Percentiles rank a stretch among this genome's conserved stretches.
These are phyloP conservation scores for Halocaridina rubra DNA, from an alignment of 2,888 invertebrate species.

Conservation along the genomic window DNA sequence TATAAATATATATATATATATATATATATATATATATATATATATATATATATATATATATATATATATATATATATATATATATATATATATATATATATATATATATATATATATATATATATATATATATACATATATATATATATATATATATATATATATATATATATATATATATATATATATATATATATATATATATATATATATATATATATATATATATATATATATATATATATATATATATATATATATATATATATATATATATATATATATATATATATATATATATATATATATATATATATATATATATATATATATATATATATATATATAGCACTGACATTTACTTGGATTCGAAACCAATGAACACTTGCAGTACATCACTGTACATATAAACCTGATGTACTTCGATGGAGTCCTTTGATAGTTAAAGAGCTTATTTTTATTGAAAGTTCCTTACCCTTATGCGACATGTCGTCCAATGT, in stretches of 20 bases:
- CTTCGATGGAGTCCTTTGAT: too few relatives aligned
- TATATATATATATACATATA: neutral
- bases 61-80: neutral
- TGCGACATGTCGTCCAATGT: conserved; percentile 47
- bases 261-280: neutral
- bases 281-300: neutral
- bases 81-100: neutral
- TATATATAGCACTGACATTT: neutral
- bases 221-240: neutral
- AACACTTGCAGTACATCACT: too few relatives aligned
- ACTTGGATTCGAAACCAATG: too few relatives aligned
- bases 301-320: neutral
- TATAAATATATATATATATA: neutral
- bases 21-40: neutral
- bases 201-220: neutral
- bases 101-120: neutral
- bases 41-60: neutral
- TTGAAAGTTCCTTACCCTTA: conserved; percentile 28
- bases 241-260: neutral
- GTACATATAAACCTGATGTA: too few relatives aligned
- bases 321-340: neutral
- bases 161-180: neutral
- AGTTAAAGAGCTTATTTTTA: too few relatives aligned
- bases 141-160: neutral
- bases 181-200: neutral